Conservation (phyloP, 1,140 invertebrate species). For the Brachionus asplanchnoidis region DNA sequence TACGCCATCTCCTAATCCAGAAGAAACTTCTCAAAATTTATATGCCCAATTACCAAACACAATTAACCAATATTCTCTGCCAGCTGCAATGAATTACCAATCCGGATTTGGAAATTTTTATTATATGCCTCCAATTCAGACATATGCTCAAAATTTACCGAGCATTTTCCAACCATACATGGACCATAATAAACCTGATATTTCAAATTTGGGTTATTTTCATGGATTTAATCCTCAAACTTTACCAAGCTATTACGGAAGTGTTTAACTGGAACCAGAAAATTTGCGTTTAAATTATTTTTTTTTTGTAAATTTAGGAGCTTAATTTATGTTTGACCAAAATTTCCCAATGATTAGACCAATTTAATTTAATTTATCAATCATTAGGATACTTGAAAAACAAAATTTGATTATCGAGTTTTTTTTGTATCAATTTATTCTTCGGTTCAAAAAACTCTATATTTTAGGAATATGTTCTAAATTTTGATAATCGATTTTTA, state of each 20-base stretch:
- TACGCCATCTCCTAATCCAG: not conserved
- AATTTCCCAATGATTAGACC: constrained; percentile 10
- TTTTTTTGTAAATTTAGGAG: constrained; percentile 35
- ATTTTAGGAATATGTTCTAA: not conserved
- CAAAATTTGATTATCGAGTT: not conserved
- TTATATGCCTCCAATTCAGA: constrained; percentile 1
- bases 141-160: constrained; percentile 12
- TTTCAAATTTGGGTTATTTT: not conserved
- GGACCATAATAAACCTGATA: not conserved
- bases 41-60: not conserved
- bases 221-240: constrained; percentile 13
- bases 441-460: no score
- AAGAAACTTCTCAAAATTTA: not conserved
- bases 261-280: not conserved
- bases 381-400: not conserved
- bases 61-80: not conserved
- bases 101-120: not conserved
- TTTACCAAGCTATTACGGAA: constrained; percentile 5
- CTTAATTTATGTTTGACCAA: constrained; percentile 39
- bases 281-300: constrained; percentile 38
- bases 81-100: not conserved
- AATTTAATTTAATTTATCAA: constrained; percentile 29
- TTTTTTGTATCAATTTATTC: not conserved
- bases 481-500: not conserved
- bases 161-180: constrained; percentile 22